Evolutionary conservation across 1,140 invertebrate species (phyloP).

Genomic region (Zaprionus ghesquierei): DNA sequence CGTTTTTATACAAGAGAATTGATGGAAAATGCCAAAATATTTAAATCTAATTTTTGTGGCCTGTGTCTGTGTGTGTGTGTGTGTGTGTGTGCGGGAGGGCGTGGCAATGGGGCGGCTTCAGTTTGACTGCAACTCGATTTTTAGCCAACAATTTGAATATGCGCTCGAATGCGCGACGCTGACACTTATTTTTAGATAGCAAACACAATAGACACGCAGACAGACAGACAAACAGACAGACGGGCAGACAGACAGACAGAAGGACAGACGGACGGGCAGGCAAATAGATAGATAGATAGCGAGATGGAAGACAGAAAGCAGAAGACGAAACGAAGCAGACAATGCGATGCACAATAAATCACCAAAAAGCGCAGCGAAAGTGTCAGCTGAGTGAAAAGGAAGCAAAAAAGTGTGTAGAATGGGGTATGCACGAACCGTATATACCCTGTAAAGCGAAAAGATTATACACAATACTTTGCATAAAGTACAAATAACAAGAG

Average conservation of each 20-base stretch:
- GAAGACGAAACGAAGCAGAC: constrained; percentile 6
- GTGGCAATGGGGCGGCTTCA: not conserved
- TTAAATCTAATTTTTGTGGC: constrained; percentile 71
- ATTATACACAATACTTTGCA: not conserved
- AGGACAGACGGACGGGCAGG: not conserved
- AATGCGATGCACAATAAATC: constrained; percentile 49
- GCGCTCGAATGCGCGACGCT: constrained; percentile 41
- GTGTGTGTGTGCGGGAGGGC: too few relatives aligned
- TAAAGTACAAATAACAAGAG: not conserved
- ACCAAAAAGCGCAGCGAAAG: constrained; percentile 48
- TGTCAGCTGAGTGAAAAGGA: constrained; percentile 26
- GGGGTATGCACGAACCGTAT: not conserved
- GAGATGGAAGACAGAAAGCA: not conserved
- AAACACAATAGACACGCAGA: constrained; percentile 39
- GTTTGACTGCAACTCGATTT: constrained; percentile 29
- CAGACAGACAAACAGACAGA: constrained; percentile 1
- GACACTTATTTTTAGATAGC: constrained; percentile 50
- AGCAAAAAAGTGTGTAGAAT: not conserved
- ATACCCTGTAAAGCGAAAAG: not conserved
- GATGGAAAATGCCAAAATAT: constrained; percentile 79
- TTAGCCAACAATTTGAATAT: constrained; percentile 57
- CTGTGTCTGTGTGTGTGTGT: too few relatives aligned
- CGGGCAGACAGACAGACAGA: not conserved
- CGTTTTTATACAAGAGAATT: constrained; percentile 69
- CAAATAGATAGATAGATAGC: not conserved